A percentile compares a stretch with the other conserved stretches of the same genome.
These are phyloP conservation scores for Ceratina japonica DNA, from an alignment of 1,140 invertebrate species.

Conservation along the genomic window DNA sequence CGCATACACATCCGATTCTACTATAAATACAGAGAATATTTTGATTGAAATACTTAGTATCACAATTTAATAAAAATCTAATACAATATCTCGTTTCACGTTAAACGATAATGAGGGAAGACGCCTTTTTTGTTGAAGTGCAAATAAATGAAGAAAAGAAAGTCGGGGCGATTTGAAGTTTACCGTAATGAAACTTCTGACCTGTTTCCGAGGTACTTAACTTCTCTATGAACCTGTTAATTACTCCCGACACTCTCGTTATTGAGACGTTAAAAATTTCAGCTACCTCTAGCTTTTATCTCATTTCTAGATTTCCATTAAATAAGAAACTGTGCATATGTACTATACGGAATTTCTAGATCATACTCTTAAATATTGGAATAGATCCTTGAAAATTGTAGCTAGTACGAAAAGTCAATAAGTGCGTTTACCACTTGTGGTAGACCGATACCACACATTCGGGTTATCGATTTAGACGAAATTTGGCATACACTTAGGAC, in stretches of 20 bases:
- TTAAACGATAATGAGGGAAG: too few relatives aligned
- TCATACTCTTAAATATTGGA: too few relatives aligned
- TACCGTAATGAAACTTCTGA: constrained; percentile 8
- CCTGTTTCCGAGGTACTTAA: background rate
- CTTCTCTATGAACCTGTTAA: background rate
- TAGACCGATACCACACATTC: background rate
- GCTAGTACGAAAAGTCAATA: constrained; percentile 7
- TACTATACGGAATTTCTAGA: background rate
- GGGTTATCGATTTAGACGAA: constrained; percentile 12
- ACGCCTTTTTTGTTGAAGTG: background rate
- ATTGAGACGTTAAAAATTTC: background rate
- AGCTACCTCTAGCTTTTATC: background rate
- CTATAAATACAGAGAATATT: too few relatives aligned
- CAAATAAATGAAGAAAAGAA: background rate
- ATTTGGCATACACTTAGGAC: constrained; percentile 21
- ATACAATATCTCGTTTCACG: too few relatives aligned
- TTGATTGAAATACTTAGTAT: too few relatives aligned
- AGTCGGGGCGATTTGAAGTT: background rate
- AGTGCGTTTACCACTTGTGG: background rate
- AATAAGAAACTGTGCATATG: background rate
- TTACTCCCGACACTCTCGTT: background rate
- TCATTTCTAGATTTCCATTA: too few relatives aligned
- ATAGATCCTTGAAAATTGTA: background rate
- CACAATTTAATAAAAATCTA: too few relatives aligned
- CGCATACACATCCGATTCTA: too few relatives aligned